Base-by-base conservation (phyloP, 2,113 vertebrate genomes). In the Damaliscus lunatus region DNA sequence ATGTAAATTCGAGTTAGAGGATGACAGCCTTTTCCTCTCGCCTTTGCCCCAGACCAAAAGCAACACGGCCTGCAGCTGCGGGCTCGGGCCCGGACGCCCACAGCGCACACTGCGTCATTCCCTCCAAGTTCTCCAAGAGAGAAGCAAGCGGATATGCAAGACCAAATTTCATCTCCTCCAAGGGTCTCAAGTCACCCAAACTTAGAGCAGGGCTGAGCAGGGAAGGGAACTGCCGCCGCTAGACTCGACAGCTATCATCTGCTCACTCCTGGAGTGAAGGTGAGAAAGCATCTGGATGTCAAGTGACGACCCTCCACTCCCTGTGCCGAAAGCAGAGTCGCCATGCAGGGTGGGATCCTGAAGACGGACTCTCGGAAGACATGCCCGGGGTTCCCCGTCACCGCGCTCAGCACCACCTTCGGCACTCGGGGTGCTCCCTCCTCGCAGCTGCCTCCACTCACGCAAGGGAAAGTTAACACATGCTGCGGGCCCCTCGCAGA, bases 321-420 rank as follows among this genome's bases (percentile, higher is more conserved):
- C 50, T 0, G 4, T 15, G 25, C 46, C 16, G 25, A 46, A 23
- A 7, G 71, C 83, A 40, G 9, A 78, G 80, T n/a, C 53, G 27
- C 40, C 77, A 15, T 0, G 16, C 16, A 16, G 46, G 31, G 2
- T 55, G 52, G 53, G 25, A 46, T 23, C 36, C 33, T 0, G 0
- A 36, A 36, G 80, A 60, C 0, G 23, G 4, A 46, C 1, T 16
- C 48, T 27, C 0, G 3, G 60, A 14, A 67, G 81, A 48, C 13
- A 25, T 3, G 10, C 3, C 19, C 3, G 0, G 27, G 77, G 43
- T 3, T 52, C 40, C 17, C 23, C 29, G 6, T 25, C 43, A 10
- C 3, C 0, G 3, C 2, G 1, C 6, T 7, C n/a, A 43, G 31
- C 1, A 0, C 9, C 13, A 19, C 19, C 31, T 13, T 13, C 0